Evolutionary conservation across 2,888 invertebrate genomes (phyloP).

Genomic region (Dryobotodes eremita): DNA sequence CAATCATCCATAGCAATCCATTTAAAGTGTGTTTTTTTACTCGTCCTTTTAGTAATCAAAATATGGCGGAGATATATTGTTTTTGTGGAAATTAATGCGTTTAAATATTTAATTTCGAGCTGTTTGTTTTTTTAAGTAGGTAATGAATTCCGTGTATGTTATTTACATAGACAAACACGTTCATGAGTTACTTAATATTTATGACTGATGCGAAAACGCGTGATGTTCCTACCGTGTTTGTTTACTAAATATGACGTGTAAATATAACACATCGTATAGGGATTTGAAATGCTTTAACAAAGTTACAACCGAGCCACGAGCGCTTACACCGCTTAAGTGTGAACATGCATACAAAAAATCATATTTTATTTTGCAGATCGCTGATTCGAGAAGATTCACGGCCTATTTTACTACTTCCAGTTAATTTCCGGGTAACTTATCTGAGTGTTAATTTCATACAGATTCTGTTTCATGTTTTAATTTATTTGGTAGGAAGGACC

Average conservation of each 20-base stretch:
- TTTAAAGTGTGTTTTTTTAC: background rate
- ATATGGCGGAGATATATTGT: background rate
- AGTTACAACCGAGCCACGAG: background rate
- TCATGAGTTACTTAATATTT: background rate
- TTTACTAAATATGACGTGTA: background rate
- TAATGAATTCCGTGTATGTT: background rate
- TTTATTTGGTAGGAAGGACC: background rate
- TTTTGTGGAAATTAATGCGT: background rate
- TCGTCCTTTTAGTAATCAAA: background rate
- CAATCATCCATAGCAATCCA: background rate
- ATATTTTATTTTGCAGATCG: constrained; percentile 27
- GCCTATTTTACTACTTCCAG: background rate
- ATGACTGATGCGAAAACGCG: background rate
- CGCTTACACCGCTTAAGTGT: background rate
- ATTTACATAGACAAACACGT: no score
- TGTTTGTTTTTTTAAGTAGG: background rate
- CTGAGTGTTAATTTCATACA: background rate
- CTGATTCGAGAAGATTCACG: constrained; percentile 20
- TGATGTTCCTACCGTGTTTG: background rate
- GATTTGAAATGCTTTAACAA: background rate
- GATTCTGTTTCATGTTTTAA: background rate
- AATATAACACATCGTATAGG: background rate
- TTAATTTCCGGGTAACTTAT: constrained; percentile 33
- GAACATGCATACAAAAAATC: constrained; percentile 23
- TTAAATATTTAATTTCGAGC: background rate